Percentiles rank a stretch among this genome's conserved stretches.
Evolutionary conservation across 2,797 vertebrate species (phyloP).

Genomic region (Lates japonicus): DNA sequence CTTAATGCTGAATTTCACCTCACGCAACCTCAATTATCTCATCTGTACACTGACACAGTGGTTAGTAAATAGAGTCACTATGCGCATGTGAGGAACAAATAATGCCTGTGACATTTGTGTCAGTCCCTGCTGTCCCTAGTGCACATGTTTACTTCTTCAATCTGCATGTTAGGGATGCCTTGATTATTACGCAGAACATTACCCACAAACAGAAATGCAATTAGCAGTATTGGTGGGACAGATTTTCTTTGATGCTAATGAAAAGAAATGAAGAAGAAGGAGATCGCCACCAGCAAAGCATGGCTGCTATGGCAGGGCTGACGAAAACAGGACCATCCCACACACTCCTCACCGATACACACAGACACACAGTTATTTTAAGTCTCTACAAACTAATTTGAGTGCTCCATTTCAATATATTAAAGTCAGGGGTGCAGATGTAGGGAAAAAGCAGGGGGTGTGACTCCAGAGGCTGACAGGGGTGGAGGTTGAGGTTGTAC

Average conservation of each 20-base stretch:
- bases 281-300: conserved; percentile 69
- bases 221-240: conserved; percentile 60
- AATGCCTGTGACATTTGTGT: conserved; percentile 24
- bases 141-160: conserved; percentile 50
- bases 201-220: conserved; percentile 69
- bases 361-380: conserved; percentile 71
- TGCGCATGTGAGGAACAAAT: conserved; percentile 26
- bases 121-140: conserved; percentile 41
- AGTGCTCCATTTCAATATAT: conserved; percentile 63
- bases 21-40: conserved; percentile 47
- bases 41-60: conserved; percentile 35
- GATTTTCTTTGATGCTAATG: conserved; percentile 78
- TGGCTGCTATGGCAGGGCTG: conserved; percentile 85
- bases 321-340: conserved; percentile 68
- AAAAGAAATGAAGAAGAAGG: conserved; percentile 76
- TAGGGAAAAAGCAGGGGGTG: conserved; percentile 1
- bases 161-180: conserved; percentile 41
- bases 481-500: conserved; percentile 29
- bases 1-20: conserved; percentile 59
- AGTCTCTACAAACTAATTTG: conserved; percentile 76
- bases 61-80: conserved; percentile 40
- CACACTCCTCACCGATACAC: conserved; percentile 12
- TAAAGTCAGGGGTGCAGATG: conserved; percentile 47
- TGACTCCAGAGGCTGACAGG: conserved; percentile 43
- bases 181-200: conserved; percentile 50